Base-by-base conservation (phyloP, 2,888 invertebrate genomes). In the Artemia sp. region DNA sequence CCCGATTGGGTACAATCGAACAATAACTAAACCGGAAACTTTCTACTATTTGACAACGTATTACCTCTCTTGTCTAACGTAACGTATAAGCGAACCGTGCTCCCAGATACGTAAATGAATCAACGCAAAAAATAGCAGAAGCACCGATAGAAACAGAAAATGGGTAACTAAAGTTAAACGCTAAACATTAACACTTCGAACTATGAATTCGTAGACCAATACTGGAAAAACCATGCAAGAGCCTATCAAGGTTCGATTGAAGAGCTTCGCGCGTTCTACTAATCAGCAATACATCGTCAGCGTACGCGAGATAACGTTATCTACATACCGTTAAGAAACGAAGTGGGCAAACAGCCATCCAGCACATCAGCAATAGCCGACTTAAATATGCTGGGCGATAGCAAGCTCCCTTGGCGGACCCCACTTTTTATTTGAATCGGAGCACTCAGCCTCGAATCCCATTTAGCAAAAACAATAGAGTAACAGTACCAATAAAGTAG, bases 71-170 rank as follows among this genome's bases (percentile, higher is more conserved):
- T n/a, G 58, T 53, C 14, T 12, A 4, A 53, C 58, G 58, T n/a
- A 53, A 14, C 58, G 12, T 53, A 53, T 7, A n/a, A 12, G 58
- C 12, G 14, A 53, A 53, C 12, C 58, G 58, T n/a, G 58, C 58
- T n/a, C 58, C 58, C 58, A 53, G 58, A 14, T 53, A 53, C 58
- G 5, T 53, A 53, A 53, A 53, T n/a, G 58, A 53, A 12, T 53
- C 58, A 53, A 53, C 58, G 58, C 12, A 14, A 14, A 5, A n/a
- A 14, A 53, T 12, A 53, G 14, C 58, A n/a, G 58, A n/a, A n/a
- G 58, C 5, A 14, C 58, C 58, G 12, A 53, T n/a, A 7, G 58
- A n/a, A 14, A 2, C 14, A n/a, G 1, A 12, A 53, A 53, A 3
- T n/a, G 58, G 7, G 7, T 7, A 53, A 53, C 1, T 14, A 53